phyloP scores from a whole-genome alignment of 2,113 vertebrate species.

The Oncorhynchus tshawytscha region DNA sequence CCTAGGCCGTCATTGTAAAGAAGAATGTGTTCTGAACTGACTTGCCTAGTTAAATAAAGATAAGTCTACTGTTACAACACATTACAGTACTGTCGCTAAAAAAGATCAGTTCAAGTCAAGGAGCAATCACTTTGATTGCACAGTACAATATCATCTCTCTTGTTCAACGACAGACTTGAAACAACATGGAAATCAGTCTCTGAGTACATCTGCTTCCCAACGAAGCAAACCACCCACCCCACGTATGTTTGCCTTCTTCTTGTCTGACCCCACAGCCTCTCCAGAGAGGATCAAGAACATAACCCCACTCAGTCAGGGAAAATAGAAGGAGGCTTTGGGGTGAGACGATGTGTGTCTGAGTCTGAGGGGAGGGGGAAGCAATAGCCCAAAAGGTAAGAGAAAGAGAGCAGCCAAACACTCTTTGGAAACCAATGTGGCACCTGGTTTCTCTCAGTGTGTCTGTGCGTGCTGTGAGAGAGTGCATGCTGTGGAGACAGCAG shows the following conservation, averaged over 20 bases:
- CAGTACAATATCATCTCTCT: background rate
- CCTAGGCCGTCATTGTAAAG: too few species aligned
- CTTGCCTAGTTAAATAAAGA: background rate
- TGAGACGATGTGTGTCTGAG: background rate
- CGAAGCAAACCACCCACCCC: background rate
- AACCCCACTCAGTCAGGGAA: background rate
- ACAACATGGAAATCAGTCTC: background rate
- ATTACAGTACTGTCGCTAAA: background rate
- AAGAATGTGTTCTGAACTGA: too few species aligned
- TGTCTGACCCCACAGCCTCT: background rate
- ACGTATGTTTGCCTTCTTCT: background rate
- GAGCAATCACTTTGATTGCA: background rate
- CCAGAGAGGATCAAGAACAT: background rate
- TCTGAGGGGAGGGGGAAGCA: background rate
- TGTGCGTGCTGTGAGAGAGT: slow-evolving; percentile 36
- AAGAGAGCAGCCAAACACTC: slow-evolving; percentile 49
- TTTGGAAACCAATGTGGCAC: slow-evolving; percentile 52
- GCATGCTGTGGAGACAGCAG: slow-evolving; percentile 6
- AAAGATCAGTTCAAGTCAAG: background rate
- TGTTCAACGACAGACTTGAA: background rate
- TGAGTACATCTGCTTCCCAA: background rate
- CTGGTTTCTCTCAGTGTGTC: slow-evolving; percentile 71
- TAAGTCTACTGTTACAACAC: background rate
- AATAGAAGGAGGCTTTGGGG: background rate
- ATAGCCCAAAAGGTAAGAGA: slow-evolving; percentile 10